Base-by-base conservation (phyloP, 2,113 vertebrate genomes). In the Empidonax alnorum region DNA sequence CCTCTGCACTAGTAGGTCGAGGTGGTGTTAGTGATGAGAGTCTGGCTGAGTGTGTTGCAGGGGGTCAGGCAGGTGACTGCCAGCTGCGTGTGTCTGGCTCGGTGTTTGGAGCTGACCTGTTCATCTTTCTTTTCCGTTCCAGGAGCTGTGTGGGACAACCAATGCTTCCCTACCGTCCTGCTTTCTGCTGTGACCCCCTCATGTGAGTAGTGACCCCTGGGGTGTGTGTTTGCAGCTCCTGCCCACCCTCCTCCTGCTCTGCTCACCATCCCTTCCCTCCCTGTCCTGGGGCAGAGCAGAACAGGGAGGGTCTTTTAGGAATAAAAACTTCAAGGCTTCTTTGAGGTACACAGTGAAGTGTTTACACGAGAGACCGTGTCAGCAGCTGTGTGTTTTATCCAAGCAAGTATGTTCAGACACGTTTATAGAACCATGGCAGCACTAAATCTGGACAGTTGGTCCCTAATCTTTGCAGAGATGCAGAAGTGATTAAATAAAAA, bases 381-480 rank as follows among this genome's bases (percentile, higher is more conserved):
- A 90, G 84, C 91, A 94, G 93, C 90, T 96, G 93, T 14, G 2
- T 63, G 67, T 74, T 88, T 94, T 79, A 89, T 90, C 75, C 74
- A 21, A 63, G 81, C 42, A 37, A 33, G 72, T 87, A 16, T 22
- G 73, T 69, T 80, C 83, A 69, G 91, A 82, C 86, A 27, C 77
- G 84, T 91, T 96, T 83, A 52, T 5, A 27, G 89, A 63, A 87
- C 37, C 47, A 13, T 25, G 80, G 84, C 82, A 89, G 83, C n/a
- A 4, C 86, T 89, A 84, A 89, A 74, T 71, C 35, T 4, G 86
- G 59, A 46, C 87, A 87, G 86, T 56, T 69, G 73, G 92, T 86
- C 73, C 28, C 88, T 96, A 87, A 94, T 93, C 93, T 93, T 56
- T 78, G 33, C 49, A 82, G 42, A 92, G 92, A 92, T 50, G 56